These are phyloP conservation scores for Trachelus troglodyta DNA, from an alignment of 2,888 invertebrate genomes.

Conservation along the genomic window DNA sequence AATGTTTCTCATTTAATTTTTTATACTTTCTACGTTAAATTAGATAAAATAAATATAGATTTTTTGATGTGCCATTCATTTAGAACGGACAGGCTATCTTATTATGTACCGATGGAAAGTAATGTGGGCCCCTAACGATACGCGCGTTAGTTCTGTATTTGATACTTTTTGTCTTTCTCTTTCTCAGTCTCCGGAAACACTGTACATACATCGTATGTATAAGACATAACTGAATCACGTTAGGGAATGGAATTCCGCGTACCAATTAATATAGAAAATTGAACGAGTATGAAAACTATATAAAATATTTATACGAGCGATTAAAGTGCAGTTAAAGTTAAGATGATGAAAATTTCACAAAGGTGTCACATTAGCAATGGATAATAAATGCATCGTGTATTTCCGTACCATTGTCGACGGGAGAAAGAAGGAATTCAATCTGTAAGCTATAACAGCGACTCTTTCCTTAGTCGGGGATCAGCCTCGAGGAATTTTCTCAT, in stretches of 20 bases:
- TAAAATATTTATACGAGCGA: background rate
- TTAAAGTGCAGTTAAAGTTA: background rate
- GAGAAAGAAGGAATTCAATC: background rate
- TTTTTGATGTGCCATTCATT: background rate
- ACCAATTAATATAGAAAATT: background rate
- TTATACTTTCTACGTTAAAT: background rate
- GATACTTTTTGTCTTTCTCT: background rate
- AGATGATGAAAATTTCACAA: background rate
- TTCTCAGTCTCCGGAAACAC: background rate
- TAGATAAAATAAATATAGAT: background rate
- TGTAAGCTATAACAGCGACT: conserved; percentile 10
- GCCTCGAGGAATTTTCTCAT: conserved; percentile 79
- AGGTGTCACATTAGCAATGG: background rate
- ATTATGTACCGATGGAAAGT: background rate
- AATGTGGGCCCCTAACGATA: background rate
- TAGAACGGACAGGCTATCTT: background rate
- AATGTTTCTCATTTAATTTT: background rate
- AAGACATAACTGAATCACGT: too few relatives aligned
- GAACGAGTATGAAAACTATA: background rate
- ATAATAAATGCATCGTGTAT: background rate
- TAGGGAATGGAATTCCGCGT: background rate
- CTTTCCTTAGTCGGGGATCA: conserved; percentile 75
- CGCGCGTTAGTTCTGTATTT: background rate
- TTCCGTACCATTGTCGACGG: background rate
- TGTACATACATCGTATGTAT: background rate